These are phyloP conservation scores for Hydrotaea diabolus DNA, from an alignment of 2,888 invertebrate genomes.

Conservation along the genomic window DNA sequence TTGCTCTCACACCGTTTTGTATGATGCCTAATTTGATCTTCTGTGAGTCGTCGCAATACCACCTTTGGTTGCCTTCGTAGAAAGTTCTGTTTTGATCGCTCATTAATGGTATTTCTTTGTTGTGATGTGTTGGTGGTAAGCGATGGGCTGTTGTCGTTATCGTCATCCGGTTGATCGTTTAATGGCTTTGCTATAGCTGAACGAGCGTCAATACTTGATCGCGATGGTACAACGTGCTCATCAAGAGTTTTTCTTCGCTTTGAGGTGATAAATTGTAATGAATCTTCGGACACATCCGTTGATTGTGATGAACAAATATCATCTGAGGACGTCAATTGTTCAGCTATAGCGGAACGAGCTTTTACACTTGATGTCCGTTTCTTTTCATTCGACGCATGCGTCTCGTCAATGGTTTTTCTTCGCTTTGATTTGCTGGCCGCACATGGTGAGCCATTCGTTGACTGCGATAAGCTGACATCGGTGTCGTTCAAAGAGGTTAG, in stretches of 20 bases:
- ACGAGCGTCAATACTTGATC: neutral
- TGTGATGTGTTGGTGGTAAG: neutral
- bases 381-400: neutral
- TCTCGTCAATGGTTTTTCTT: neutral
- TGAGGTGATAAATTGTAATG: no score
- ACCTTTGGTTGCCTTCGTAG: slow-evolving; percentile 2
- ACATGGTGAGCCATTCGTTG: neutral
- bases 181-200: neutral
- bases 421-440: neutral
- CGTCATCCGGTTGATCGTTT: neutral
- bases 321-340: slow-evolving; percentile 53
- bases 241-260: slow-evolving; percentile 58
- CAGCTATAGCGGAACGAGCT: slow-evolving; percentile 59
- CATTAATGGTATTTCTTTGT: neutral
- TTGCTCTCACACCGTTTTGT: neutral
- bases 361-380: slow-evolving; percentile 63
- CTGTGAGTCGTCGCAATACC: slow-evolving; percentile 41
- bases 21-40: slow-evolving; percentile 40
- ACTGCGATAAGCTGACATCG: neutral
- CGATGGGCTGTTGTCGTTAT: no score
- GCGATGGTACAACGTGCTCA: neutral
- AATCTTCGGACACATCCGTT: neutral
- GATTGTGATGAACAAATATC: neutral
- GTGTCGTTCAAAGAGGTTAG: neutral
- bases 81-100: neutral